Percentiles rank a stretch among this genome's conserved stretches.
Evolutionary conservation across 2,888 invertebrate genomes (phyloP).

Genomic region (Chrysolina americana): DNA sequence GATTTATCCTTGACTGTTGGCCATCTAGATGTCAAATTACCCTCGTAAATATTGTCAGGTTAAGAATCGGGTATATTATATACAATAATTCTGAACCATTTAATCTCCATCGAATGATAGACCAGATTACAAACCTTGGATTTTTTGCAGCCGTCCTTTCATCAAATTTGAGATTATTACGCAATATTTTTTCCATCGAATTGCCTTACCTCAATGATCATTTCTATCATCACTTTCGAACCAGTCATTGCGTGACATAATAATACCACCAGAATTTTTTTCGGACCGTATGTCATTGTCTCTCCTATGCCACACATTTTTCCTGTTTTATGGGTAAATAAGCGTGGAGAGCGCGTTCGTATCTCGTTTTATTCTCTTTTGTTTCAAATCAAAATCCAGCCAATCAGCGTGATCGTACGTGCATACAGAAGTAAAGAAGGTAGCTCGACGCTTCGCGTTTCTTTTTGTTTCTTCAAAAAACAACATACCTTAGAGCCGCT

Average conservation of each 20-base stretch:
- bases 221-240: slow-evolving; percentile 3
- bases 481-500: slow-evolving; percentile 50
- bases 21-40: no score
- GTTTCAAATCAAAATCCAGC: slow-evolving; percentile 43
- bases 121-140: no score
- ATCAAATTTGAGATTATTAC: not conserved
- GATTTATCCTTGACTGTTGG: no score
- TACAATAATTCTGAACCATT: no score
- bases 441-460: slow-evolving; percentile 50
- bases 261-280: slow-evolving; percentile 27
- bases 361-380: slow-evolving; percentile 37
- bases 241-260: slow-evolving; percentile 25
- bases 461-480: slow-evolving; percentile 42
- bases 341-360: slow-evolving; percentile 38
- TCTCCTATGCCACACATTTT: slow-evolving; percentile 34
- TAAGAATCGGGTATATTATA: no score
- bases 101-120: no score
- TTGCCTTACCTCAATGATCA: not conserved
- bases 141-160: not conserved
- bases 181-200: not conserved
- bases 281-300: slow-evolving; percentile 30
- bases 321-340: slow-evolving; percentile 43
- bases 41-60: no score
- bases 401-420: slow-evolving; percentile 54
- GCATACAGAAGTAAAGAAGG: slow-evolving; percentile 56